phyloP scores from a whole-genome alignment of 2,888 invertebrate species.

The Druceiella hillmani region DNA sequence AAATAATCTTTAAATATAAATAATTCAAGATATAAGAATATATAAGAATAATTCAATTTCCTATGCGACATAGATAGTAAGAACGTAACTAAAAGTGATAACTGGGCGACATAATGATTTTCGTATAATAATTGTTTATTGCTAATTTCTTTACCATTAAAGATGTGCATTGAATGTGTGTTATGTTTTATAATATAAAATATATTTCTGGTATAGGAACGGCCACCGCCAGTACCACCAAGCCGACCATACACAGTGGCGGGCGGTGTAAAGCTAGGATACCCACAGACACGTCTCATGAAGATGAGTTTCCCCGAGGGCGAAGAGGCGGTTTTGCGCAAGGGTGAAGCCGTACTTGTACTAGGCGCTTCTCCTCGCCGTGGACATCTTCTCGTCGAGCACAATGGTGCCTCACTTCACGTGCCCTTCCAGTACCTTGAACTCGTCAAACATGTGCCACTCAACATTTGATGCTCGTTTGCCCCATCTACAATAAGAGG shows the following conservation, averaged over 20 bases:
- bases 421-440: conserved; percentile 83
- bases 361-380: conserved; percentile 81
- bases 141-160: conserved; percentile 8
- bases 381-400: conserved; percentile 84
- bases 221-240: conserved; percentile 88
- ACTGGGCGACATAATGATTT: no score
- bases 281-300: conserved; percentile 89
- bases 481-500: background rate
- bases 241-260: conserved; percentile 86
- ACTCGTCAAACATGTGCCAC: conserved; percentile 35
- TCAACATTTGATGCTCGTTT: conserved; percentile 8
- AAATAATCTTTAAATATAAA: no score
- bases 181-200: no score
- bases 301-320: conserved; percentile 75
- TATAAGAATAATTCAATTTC: no score
- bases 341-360: conserved; percentile 83
- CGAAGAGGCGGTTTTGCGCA: conserved; percentile 47
- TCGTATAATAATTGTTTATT: no score
- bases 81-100: no score
- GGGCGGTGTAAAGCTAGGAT: conserved; percentile 85
- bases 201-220: conserved; percentile 55
- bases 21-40: no score
- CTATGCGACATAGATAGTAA: no score
- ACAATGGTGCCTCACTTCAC: conserved; percentile 65
- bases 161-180: conserved; percentile 14